Conservation (phyloP, 2,888 invertebrate genomes). For the Muschampia plurimacula region DNA sequence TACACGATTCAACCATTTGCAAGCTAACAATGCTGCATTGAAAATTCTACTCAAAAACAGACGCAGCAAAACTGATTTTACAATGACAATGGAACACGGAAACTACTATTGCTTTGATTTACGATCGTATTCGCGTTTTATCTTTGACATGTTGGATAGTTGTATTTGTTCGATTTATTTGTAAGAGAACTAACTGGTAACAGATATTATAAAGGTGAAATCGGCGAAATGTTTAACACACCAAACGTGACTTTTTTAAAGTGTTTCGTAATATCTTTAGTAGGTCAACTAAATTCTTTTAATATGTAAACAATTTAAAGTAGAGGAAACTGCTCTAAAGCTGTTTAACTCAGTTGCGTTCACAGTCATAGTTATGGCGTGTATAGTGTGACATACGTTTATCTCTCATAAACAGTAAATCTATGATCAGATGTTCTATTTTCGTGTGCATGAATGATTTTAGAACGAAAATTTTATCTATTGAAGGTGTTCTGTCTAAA, state of each 20-base stretch:
- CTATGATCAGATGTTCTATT: no score
- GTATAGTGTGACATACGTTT: no score
- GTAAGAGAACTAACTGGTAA: slow-evolving; percentile 32
- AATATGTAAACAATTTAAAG: no score
- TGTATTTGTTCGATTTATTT: slow-evolving; percentile 40
- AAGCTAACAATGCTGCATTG: slow-evolving; percentile 30
- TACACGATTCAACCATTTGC: slow-evolving; percentile 24
- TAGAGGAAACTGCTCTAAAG: no score
- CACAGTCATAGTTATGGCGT: no score
- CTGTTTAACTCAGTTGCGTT: no score
- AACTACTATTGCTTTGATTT: slow-evolving; percentile 39
- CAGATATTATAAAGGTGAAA: slow-evolving; percentile 23
- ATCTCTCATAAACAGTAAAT: no score
- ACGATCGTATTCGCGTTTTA: slow-evolving; percentile 37
- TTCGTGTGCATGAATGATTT: no score
- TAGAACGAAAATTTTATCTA: no score
- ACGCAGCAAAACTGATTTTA: slow-evolving; percentile 30
- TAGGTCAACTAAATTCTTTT: no score
- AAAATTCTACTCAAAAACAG: slow-evolving; percentile 28
- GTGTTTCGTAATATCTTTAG: no score
- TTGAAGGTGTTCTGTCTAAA: no score
- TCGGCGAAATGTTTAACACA: slow-evolving; percentile 6
- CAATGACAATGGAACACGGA: slow-evolving; percentile 30
- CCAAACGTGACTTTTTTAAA: slow-evolving; percentile 1
- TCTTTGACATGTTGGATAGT: slow-evolving; percentile 38